Conservation (phyloP, 1,140 invertebrate species). For the Euschistus heros region DNA sequence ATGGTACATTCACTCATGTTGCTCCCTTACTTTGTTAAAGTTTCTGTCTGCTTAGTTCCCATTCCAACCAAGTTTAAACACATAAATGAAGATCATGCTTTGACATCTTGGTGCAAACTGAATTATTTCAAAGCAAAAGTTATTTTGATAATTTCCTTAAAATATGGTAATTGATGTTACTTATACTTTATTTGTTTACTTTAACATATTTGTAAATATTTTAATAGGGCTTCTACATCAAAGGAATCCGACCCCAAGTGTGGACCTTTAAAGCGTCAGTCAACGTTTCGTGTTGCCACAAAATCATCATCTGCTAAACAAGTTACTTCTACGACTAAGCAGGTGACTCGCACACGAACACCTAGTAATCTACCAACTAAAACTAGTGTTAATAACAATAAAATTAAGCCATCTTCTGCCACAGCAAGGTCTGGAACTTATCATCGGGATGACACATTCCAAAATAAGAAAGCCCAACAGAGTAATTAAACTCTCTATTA, state of each 20-base stretch:
- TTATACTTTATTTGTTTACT: constrained; percentile 6
- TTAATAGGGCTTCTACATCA: background rate
- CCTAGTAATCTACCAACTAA: background rate
- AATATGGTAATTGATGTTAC: constrained; percentile 1
- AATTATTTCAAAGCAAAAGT: constrained; percentile 1
- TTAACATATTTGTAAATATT: constrained; percentile 8
- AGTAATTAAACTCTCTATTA: background rate
- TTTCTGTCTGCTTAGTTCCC: too few species aligned
- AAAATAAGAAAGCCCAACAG: background rate
- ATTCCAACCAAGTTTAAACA: too few species aligned
- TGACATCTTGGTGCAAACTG: too few species aligned
- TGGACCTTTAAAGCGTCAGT: constrained; percentile 18
- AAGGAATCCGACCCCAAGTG: constrained; percentile 11
- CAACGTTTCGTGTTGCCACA: constrained; percentile 26
- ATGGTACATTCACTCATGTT: too few species aligned
- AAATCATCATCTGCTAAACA: constrained; percentile 22
- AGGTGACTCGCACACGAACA: background rate
- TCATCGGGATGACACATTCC: background rate
- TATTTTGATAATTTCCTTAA: background rate
- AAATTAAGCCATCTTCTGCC: background rate
- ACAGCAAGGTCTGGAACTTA: background rate
- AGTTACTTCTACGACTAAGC: background rate
- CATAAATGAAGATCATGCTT: too few species aligned
- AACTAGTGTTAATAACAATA: constrained; percentile 7
- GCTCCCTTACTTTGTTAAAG: too few species aligned